phyloP scores from a whole-genome alignment of 2,113 vertebrate genomes.

The Phasianus colchicus region DNA sequence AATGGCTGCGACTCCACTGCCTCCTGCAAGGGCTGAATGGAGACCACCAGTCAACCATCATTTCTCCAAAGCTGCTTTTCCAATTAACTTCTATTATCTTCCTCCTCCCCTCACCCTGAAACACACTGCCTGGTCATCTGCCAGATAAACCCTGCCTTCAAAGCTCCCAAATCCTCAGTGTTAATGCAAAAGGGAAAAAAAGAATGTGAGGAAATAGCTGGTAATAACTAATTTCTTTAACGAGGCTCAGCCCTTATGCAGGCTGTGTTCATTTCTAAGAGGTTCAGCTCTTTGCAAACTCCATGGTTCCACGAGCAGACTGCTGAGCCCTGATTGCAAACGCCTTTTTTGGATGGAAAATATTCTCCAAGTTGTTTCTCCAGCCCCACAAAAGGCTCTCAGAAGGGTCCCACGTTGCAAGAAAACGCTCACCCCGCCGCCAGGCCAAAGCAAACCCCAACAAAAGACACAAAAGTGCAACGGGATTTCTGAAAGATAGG shows the following conservation, averaged over 20 bases:
- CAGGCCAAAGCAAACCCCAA: not conserved
- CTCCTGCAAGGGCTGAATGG: not conserved
- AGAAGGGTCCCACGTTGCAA: not conserved
- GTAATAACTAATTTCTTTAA: not conserved
- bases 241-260: not conserved
- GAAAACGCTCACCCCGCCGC: too few species aligned
- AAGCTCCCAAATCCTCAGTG: not conserved
- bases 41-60: not conserved
- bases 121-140: not conserved
- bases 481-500: not conserved
- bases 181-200: not conserved
- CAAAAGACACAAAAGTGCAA: rapidly evolving
- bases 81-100: not conserved
- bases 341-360: not conserved
- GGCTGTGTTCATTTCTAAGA: not conserved
- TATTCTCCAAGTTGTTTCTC: not conserved
- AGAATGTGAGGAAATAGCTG: not conserved
- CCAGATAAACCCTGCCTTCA: not conserved
- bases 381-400: not conserved
- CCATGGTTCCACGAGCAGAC: not conserved
- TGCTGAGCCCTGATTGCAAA: not conserved
- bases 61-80: not conserved
- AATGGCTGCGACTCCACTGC: not conserved
- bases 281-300: not conserved
- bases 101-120: not conserved